Evolutionary conservation across 2,113 vertebrate genomes (phyloP).

Genomic region (Leptosomus discolor): DNA sequence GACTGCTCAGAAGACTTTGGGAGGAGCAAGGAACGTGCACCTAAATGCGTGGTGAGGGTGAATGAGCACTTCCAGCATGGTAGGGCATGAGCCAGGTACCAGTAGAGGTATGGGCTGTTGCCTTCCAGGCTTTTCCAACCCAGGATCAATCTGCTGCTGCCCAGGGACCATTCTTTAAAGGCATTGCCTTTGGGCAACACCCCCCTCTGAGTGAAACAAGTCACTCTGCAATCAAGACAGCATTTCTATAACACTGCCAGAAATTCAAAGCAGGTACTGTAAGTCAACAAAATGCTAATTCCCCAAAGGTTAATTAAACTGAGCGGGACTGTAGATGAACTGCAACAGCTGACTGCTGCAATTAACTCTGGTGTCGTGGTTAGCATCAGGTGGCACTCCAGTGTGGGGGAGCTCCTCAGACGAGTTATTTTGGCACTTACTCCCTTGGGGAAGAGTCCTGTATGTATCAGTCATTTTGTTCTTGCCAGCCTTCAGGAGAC

Average conservation of each 20-base stretch:
- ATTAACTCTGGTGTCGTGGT: not conserved
- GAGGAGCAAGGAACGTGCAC: not conserved
- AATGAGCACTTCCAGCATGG: not conserved
- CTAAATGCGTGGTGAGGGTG: accelerated
- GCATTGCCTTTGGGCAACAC: not conserved
- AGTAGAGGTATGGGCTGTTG: not conserved
- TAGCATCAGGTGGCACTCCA: not conserved
- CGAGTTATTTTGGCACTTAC: not conserved
- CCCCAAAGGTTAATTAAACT: constrained; percentile 56
- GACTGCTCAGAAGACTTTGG: not conserved
- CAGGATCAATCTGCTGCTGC: not conserved
- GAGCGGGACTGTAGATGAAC: not conserved
- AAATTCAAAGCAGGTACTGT: constrained; percentile 14
- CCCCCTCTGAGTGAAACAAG: not conserved
- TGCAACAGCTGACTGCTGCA: constrained; percentile 2
- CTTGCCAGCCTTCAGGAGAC: not conserved
- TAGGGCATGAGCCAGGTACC: not conserved
- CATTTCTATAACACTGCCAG: not conserved
- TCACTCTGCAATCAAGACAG: not conserved
- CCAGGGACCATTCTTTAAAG: not conserved
- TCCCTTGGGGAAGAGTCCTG: not conserved
- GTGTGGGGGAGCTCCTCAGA: not conserved
- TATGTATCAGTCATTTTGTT: not conserved
- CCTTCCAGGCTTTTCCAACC: not conserved
- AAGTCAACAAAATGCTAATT: constrained; percentile 41